Base-by-base conservation (phyloP, 2,888 invertebrate species). In the Rosalia funebris region DNA sequence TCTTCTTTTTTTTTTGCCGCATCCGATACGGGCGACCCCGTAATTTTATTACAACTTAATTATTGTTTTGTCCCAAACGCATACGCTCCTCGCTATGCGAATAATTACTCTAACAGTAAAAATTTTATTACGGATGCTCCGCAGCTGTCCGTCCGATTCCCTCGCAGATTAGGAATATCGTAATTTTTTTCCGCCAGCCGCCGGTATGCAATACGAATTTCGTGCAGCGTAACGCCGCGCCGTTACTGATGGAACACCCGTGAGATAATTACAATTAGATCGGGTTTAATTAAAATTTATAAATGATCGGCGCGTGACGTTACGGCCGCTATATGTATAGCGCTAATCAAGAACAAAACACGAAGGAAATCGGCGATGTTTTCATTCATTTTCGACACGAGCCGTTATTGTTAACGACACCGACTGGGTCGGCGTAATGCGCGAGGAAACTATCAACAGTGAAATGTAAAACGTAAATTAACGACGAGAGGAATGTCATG, bases 241-340 rank as follows among this genome's bases (percentile, higher is more conserved):
- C 11, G 17, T 5, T 15, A 15, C 14, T 3, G 11, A 20, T 10
- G 31, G 45, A 31, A 45, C 45, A 45, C 45, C 45, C 45, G 25
- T 45, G 45, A 45, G 45, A 45, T 45, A 45, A 45, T n/a, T n/a
- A n/a, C n/a, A n/a, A n/a, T 45, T 45, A 45, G 45, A 25, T 31
- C 45, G 10, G 45, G 20, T 45, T 45, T 45, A 31, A 45, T 45
- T 45, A 45, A 31, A 45, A 19, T 31, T 45, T 25, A 45, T 25
- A 14, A 5, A 25, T 5, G 3, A 25, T 25, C 4, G 25, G 7
- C 25, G 25, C 25, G 25, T 25, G 45, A 10, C 14, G 45, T 20
- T 14, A 14, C 20, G 25, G 25, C 25, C 10, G 45, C n/a, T n/a
- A n/a, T 25, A 25, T 7, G 25, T 5, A 7, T 3, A 7, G 31